Evolutionary conservation across 2,797 vertebrate genomes (phyloP).

Genomic region (Lepilemur ruficaudatus): DNA sequence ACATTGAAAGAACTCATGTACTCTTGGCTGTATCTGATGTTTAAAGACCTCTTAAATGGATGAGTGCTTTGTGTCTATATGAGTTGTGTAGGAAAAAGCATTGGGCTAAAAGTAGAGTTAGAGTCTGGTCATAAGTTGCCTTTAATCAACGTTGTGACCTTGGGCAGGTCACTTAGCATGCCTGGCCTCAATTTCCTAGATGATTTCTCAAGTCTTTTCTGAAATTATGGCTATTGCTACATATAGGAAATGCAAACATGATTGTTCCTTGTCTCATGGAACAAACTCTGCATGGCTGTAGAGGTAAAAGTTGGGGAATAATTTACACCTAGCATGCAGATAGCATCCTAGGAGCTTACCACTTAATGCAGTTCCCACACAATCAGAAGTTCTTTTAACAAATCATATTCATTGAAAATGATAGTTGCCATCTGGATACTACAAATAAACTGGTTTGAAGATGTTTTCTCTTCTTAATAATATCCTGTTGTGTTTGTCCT

Average conservation of each 20-base stretch:
- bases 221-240: neutral
- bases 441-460: constrained; percentile 10
- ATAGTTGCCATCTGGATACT: constrained; percentile 10
- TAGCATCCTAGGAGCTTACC: neutral
- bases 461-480: constrained; percentile 35
- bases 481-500: constrained; percentile 57
- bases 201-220: neutral
- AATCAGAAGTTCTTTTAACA: neutral
- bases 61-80: neutral
- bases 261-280: neutral
- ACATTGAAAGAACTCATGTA: neutral
- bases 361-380: neutral
- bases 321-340: neutral
- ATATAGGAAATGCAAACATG: neutral
- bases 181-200: neutral
- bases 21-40: neutral
- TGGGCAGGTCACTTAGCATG: neutral
- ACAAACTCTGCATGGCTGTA: neutral
- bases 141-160: neutral
- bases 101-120: neutral
- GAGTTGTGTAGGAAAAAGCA: neutral
- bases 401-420: neutral
- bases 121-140: neutral
- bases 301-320: neutral
- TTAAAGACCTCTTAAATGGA: neutral